Evolutionary conservation across 1,140 invertebrate genomes (phyloP).

Genomic region (Rhynchophorus ferrugineus): DNA sequence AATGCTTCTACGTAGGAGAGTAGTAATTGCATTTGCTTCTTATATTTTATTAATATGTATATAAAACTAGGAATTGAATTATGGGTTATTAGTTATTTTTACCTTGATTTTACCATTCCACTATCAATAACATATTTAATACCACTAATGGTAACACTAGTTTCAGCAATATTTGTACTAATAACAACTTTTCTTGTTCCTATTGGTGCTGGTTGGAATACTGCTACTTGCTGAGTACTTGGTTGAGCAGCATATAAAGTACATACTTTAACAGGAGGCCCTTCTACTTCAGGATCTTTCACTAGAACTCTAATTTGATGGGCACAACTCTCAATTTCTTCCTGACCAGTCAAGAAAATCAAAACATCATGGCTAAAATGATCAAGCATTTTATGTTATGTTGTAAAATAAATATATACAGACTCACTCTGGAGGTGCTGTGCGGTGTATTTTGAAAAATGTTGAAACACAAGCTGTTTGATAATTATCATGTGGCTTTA

Average conservation of each 20-base stretch:
- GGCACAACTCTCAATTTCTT: conserved; percentile 91
- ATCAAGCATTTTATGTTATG: conserved; percentile 21
- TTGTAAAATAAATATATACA: conserved; percentile 9
- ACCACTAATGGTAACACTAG: conserved; percentile 90
- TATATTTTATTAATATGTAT: no score
- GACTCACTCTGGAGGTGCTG: conserved; percentile 69
- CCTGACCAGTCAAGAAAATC: conserved; percentile 97
- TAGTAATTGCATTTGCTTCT: no score
- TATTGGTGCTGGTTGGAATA: conserved; percentile 58
- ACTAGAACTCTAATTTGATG: conserved; percentile 66
- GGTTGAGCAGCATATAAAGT: conserved; percentile 80
- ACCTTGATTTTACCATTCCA: conserved; percentile 87
- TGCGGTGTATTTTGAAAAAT: conserved; percentile 85
- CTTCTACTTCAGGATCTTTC: conserved; percentile 52
- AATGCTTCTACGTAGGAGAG: no score
- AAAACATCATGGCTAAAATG: conserved; percentile 79
- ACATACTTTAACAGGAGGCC: conserved; percentile 58
- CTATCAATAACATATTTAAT: conserved; percentile 93
- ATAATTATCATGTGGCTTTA: conserved; percentile 77
- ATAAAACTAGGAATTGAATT: no score
- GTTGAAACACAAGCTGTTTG: conserved; percentile 72
- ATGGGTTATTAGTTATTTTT: no score
- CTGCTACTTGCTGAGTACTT: conserved; percentile 67
- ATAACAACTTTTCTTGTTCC: conserved; percentile 83
- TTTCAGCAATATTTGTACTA: conserved; percentile 97